phyloP scores from a whole-genome alignment of 2,113 vertebrate species.

The Syngnathus typhle region DNA sequence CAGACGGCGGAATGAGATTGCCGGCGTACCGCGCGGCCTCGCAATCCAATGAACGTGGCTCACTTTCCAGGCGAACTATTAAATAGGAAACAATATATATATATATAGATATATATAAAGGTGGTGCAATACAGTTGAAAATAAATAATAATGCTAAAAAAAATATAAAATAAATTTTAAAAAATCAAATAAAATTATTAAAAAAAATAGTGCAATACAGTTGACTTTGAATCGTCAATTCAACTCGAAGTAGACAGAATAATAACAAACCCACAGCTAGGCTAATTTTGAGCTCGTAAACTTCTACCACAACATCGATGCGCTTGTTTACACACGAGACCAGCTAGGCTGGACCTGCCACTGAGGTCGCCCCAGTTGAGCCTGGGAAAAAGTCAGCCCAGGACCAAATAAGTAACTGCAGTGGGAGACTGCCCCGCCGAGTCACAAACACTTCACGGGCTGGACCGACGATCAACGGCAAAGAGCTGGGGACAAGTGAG shows the following conservation, averaged over 20 bases:
- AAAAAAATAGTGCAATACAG: too few relatives aligned
- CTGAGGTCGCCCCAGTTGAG: conserved; percentile 49
- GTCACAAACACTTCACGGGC: conserved; percentile 43
- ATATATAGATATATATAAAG: too few relatives aligned
- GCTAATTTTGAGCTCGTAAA: not conserved
- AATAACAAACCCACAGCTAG: not conserved
- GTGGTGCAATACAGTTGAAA: too few relatives aligned
- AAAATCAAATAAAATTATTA: too few relatives aligned
- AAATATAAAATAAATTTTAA: too few relatives aligned
- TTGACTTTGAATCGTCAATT: not conserved
- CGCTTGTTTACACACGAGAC: conserved; percentile 22
- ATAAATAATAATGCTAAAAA: too few relatives aligned
- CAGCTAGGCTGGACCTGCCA: conserved; percentile 49
- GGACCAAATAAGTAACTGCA: conserved; percentile 60
- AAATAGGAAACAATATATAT: too few relatives aligned
- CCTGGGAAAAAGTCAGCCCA: conserved; percentile 60
- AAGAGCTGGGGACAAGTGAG: conserved; percentile 35
- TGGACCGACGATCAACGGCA: conserved; percentile 38
- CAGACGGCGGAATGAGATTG: conserved; percentile 34
- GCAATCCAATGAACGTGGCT: not conserved
- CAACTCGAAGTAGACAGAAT: not conserved
- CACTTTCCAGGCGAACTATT: not conserved
- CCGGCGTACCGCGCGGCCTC: not conserved
- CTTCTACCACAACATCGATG: not conserved
- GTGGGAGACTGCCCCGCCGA: conserved; percentile 44